Conservation (phyloP, 2,888 invertebrate genomes). For the Homarus gammarus region DNA sequence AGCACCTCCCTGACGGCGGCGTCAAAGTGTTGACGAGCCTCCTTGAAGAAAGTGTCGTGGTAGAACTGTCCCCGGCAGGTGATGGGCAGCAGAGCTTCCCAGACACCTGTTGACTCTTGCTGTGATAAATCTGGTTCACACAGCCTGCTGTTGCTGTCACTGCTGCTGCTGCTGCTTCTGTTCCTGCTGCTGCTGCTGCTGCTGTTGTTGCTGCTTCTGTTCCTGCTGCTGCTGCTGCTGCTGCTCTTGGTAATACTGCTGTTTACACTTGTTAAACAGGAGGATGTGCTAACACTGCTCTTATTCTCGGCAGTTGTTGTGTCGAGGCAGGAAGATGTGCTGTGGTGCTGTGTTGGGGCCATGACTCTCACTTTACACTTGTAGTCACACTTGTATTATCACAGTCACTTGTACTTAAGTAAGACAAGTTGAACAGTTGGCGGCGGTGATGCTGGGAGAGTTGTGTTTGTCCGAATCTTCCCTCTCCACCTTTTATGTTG, state of each 20-base stretch:
- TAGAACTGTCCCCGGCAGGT: constrained; percentile 22
- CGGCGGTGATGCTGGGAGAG: neutral
- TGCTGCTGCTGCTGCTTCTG: neutral
- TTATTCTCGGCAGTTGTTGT: neutral
- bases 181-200: neutral
- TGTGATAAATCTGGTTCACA: neutral
- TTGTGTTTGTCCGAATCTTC: neutral
- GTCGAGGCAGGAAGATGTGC: neutral
- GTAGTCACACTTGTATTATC: too few relatives aligned
- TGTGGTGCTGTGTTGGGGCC: neutral
- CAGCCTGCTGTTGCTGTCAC: neutral
- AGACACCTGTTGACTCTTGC: neutral
- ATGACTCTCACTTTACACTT: neutral
- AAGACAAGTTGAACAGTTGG: neutral
- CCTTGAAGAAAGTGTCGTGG: constrained; percentile 59
- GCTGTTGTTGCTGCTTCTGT: neutral
- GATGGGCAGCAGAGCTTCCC: constrained; percentile 9
- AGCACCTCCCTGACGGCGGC: constrained; percentile 58
- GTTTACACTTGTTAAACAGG: too few relatives aligned
- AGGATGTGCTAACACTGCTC: too few relatives aligned
- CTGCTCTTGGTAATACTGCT: neutral
- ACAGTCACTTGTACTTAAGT: too few relatives aligned
- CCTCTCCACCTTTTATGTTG: neutral
- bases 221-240: neutral
- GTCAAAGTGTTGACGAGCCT: constrained; percentile 61